These are phyloP conservation scores for Neodiprion fabricii DNA, from an alignment of 1,140 invertebrate species.

Conservation along the genomic window DNA sequence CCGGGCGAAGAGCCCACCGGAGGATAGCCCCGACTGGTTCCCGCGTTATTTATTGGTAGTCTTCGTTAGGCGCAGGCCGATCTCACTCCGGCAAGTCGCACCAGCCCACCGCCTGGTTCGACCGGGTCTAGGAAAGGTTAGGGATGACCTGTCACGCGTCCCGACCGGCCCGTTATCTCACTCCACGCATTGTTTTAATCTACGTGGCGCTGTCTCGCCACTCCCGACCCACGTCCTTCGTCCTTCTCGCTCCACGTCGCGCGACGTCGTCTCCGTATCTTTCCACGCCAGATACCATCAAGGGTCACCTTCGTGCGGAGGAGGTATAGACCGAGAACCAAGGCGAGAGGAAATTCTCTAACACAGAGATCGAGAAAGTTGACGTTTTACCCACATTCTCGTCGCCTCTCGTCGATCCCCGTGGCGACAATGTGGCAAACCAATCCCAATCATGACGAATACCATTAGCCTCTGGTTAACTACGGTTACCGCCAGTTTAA, in stretches of 20 bases:
- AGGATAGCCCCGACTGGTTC: neutral
- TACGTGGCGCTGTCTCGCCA: constrained; percentile 29
- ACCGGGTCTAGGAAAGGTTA: neutral
- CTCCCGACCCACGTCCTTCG: constrained; percentile 9
- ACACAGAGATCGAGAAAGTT: too few relatives aligned
- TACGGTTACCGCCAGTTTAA: neutral
- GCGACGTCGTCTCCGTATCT: neutral
- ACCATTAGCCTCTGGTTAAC: neutral
- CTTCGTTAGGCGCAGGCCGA: neutral
- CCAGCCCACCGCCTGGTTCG: neutral
- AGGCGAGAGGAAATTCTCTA: too few relatives aligned
- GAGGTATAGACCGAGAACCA: too few relatives aligned
- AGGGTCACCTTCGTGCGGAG: too few relatives aligned
- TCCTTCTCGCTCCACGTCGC: neutral
- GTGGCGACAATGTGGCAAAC: too few relatives aligned
- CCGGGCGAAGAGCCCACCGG: neutral
- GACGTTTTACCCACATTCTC: too few relatives aligned
- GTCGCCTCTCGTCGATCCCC: too few relatives aligned
- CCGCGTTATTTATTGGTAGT: constrained; percentile 6
- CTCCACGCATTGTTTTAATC: constrained; percentile 49
- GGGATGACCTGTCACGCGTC: constrained; percentile 38
- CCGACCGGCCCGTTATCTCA: constrained; percentile 43
- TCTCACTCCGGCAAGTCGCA: neutral
- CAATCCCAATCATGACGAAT: neutral
- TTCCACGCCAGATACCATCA: neutral